Percentiles rank a stretch among this genome's conserved stretches.
Conservation (phyloP, 2,797 vertebrate species). For the Peromyscus melanophrys region DNA sequence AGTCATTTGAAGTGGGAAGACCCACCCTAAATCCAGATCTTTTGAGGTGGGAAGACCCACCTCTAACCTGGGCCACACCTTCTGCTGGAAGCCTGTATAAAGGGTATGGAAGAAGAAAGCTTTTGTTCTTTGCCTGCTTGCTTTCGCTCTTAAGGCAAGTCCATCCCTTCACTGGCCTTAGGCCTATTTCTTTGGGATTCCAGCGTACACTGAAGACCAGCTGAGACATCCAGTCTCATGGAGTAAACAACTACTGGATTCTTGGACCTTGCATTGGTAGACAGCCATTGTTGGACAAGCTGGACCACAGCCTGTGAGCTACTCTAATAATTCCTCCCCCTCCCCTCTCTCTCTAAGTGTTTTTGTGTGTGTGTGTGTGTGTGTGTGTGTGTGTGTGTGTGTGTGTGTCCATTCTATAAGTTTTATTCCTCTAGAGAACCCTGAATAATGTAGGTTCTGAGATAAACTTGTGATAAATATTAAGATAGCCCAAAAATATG, state of each 20-base stretch:
- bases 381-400: not conserved
- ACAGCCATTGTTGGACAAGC: not conserved
- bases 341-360: too few species aligned
- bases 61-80: not conserved
- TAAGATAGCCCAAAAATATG: constrained; percentile 36
- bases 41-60: not conserved
- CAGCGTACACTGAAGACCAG: not conserved
- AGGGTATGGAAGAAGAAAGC: not conserved
- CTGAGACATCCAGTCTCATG: too few species aligned
- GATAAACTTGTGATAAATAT: constrained; percentile 49
- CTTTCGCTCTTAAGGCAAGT: not conserved
- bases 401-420: not conserved
- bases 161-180: not conserved
- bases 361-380: too few species aligned
- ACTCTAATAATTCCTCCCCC: not conserved
- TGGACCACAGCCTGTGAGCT: not conserved
- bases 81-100: not conserved
- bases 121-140: not conserved
- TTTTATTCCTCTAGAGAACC: not conserved
- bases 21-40: not conserved
- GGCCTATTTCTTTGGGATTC: not conserved
- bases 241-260: too few species aligned
- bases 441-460: not conserved
- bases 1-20: not conserved
- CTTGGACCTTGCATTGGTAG: too few species aligned